These are phyloP conservation scores for Calliphora vomitoria DNA, from an alignment of 2,888 invertebrate genomes.

Conservation along the genomic window DNA sequence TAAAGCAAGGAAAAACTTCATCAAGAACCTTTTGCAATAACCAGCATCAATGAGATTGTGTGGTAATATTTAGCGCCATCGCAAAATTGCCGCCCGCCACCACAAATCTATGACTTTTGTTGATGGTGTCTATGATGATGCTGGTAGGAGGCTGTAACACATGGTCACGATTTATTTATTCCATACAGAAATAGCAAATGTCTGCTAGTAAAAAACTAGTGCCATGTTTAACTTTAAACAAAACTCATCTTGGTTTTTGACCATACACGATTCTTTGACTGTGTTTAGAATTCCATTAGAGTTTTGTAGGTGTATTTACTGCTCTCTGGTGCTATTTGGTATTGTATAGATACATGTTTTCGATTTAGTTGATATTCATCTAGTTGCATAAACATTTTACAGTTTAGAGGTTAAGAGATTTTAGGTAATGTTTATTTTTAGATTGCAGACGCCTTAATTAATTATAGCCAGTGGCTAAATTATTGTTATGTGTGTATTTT, in stretches of 20 bases:
- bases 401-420: neutral
- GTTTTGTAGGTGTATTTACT: neutral
- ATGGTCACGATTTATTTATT: conserved; percentile 60
- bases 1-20: too few species aligned
- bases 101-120: neutral
- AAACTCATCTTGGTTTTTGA: neutral
- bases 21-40: too few species aligned
- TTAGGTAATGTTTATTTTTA: neutral
- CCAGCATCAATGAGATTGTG: neutral
- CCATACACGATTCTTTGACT: neutral
- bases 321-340: neutral
- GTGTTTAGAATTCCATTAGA: neutral
- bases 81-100: neutral
- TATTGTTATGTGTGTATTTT: neutral
- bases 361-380: neutral
- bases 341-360: neutral
- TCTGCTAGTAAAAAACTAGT: too few species aligned
- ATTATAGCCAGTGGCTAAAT: neutral
- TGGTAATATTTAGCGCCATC: conserved; percentile 32
- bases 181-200: conserved; percentile 29
- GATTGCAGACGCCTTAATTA: too few species aligned
- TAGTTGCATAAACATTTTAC: neutral
- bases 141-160: neutral
- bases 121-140: neutral
- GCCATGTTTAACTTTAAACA: neutral